These are phyloP conservation scores for Eilema griseolum DNA, from an alignment of 2,888 invertebrate genomes.

Conservation along the genomic window DNA sequence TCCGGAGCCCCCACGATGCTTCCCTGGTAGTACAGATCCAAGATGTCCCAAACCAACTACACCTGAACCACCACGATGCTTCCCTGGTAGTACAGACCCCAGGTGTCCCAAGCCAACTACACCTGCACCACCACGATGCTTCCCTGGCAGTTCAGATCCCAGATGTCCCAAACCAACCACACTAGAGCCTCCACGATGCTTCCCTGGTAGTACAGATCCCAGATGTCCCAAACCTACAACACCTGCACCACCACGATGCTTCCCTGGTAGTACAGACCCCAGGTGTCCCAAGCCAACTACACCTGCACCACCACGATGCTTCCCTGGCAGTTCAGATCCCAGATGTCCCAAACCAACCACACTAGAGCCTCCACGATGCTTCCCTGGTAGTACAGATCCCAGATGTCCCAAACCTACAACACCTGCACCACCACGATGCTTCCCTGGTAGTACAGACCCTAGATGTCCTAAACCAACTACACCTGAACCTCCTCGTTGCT, in stretches of 20 bases:
- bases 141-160: slow-evolving; percentile 55
- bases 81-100: slow-evolving; percentile 64
- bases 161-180: slow-evolving; percentile 58
- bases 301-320: slow-evolving; percentile 46
- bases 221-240: slow-evolving; percentile 65
- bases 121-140: slow-evolving; percentile 53
- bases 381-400: too few species aligned
- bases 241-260: slow-evolving; percentile 53
- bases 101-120: slow-evolving; percentile 65
- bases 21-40: slow-evolving; percentile 56
- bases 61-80: slow-evolving; percentile 49
- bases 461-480: too few species aligned
- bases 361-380: too few species aligned
- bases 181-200: slow-evolving; percentile 49
- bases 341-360: slow-evolving; percentile 59
- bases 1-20: slow-evolving; percentile 48
- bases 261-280: slow-evolving; percentile 56
- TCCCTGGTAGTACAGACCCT: too few species aligned
- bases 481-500: too few species aligned
- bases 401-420: too few species aligned
- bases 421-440: too few species aligned
- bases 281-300: slow-evolving; percentile 61
- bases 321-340: slow-evolving; percentile 66
- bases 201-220: slow-evolving; percentile 64
- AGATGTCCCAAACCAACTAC: slow-evolving; percentile 58